Conservation (phyloP, 2,113 vertebrate species). For the Callipepla californica region DNA sequence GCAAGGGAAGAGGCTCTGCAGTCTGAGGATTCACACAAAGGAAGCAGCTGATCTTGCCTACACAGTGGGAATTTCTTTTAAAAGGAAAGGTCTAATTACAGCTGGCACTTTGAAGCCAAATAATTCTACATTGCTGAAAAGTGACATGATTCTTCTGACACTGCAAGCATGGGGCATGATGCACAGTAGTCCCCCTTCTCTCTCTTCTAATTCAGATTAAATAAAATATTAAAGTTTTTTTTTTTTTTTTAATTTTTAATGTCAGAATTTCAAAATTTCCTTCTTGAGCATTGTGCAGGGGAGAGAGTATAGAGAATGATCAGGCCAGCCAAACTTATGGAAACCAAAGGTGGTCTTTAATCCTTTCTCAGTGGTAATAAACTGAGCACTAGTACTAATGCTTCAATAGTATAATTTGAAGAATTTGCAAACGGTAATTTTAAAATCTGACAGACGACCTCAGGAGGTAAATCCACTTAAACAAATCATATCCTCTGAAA, state of each 20-base stretch:
- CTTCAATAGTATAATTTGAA: neutral
- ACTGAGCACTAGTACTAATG: neutral
- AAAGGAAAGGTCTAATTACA: constrained; percentile 55
- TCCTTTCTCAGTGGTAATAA: neutral
- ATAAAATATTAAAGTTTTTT: neutral
- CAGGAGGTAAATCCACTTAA: constrained; percentile 16
- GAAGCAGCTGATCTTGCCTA: constrained; percentile 47
- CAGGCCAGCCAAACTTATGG: neutral
- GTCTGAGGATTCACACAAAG: constrained; percentile 51
- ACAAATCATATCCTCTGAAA: neutral
- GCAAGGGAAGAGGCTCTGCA: neutral
- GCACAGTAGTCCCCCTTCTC: neutral
- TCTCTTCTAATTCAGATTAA: neutral
- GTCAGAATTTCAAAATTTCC: neutral
- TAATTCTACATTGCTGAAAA: constrained; percentile 25
- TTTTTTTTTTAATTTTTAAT: neutral
- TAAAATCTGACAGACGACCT: neutral
- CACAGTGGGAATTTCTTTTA: constrained; percentile 13
- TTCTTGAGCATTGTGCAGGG: neutral
- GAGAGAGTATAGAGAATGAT: neutral
- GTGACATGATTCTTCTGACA: constrained; percentile 5
- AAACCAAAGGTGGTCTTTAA: neutral
- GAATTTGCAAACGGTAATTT: neutral
- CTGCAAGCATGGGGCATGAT: neutral
- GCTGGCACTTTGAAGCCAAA: constrained; percentile 25